Evolutionary conservation across 2,797 vertebrate species (phyloP).

Genomic region (Coregonus ussuriensis): DNA sequence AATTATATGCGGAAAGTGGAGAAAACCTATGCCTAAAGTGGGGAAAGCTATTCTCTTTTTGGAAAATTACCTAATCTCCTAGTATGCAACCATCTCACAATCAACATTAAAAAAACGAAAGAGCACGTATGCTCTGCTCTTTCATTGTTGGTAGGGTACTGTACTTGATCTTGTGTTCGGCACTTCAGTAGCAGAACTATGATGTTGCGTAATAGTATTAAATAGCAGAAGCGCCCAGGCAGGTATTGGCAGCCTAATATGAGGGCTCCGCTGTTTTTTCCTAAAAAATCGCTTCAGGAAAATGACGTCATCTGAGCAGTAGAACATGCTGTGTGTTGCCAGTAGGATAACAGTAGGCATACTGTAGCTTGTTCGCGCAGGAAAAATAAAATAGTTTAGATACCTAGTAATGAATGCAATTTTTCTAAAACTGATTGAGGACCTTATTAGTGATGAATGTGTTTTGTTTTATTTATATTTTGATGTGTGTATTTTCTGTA

Average conservation of each 20-base stretch:
- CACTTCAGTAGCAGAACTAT: slow-evolving; percentile 22
- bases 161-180: slow-evolving; percentile 7
- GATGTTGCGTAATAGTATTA: slow-evolving; percentile 38
- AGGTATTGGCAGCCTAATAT: slow-evolving; percentile 31
- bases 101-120: not conserved
- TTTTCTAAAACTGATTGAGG: too few species aligned
- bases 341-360: not conserved
- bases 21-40: not conserved
- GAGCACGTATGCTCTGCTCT: not conserved
- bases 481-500: too few species aligned
- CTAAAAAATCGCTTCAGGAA: not conserved
- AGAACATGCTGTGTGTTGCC: not conserved
- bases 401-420: too few species aligned
- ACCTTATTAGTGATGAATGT: too few species aligned
- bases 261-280: slow-evolving; percentile 5
- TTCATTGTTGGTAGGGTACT: not conserved
- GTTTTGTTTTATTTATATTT: too few species aligned
- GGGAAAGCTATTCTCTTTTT: not conserved
- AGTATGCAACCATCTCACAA: not conserved
- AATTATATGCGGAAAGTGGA: not conserved
- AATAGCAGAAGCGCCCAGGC: slow-evolving; percentile 15
- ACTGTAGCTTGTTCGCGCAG: too few species aligned
- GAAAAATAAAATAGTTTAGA: too few species aligned
- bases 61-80: not conserved
- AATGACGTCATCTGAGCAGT: not conserved